Evolutionary conservation across 1,140 invertebrate species (phyloP), one percentile per base, ranked within the genome.

Genomic region (Drosophila paulistorum): DNA sequence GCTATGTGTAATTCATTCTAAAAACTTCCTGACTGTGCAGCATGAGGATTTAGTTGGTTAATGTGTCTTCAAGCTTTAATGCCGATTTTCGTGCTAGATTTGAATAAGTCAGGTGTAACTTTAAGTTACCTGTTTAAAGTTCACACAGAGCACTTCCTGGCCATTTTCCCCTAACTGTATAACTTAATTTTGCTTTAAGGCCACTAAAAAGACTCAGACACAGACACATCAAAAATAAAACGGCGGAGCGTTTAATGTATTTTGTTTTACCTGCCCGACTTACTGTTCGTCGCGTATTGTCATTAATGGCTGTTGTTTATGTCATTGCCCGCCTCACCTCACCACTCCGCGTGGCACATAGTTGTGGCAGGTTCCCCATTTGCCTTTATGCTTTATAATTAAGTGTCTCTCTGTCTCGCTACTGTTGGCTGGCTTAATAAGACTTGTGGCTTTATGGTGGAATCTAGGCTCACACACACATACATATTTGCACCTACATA

Each of bases 181-280:
- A 87, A 83, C 82, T 86, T 77, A 71, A 87, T 86, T 79, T 79
- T 59, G 71, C 78, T 76, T 84, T 80, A 77, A 75, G 71, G 60
- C 17, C 17, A 48, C 7, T 3, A 2, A 48, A 48, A 2, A 48
- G 45, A 48, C 14, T 10, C 54, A 57, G 48, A 64, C 77, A 55
- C 33, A 51, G 42, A 68, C 67, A 60, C 74, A 81, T 86, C 74
- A 78, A 71, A 14, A 72, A 77, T 42, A 77, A 81, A 80, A 80
- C 67, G 65, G 58, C 70, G 33, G 60, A 55, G 20, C 45, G 20
- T 51, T 51, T 51, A 51, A 51, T 51, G 45, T 51, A 51, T 20
- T 51, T 51, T 51, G 58, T 68, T 75, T 75, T 63, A 74, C 65
- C 82, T 81, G 82, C 68, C 74, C 68, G 63, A 23, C 45, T 51